phyloP scores from a whole-genome alignment of 2,888 invertebrate species.

The Acronicta leporina region DNA sequence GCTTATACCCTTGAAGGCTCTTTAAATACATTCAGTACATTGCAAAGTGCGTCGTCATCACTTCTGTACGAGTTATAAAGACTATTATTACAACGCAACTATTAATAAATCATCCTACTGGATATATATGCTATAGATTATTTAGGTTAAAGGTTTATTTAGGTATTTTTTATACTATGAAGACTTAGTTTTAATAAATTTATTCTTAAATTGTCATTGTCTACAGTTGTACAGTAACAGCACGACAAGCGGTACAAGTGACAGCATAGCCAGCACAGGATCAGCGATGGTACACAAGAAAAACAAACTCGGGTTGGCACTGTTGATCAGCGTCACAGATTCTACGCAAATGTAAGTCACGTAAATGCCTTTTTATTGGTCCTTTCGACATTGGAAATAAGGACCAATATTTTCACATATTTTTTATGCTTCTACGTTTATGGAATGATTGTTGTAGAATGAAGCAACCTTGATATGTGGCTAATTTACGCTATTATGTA shows the following conservation, averaged over 20 bases:
- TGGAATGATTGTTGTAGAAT: too few relatives aligned
- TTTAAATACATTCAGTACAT: neutral
- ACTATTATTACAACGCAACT: neutral
- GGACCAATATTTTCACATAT: neutral
- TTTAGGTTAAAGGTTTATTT: too few relatives aligned
- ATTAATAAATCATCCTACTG: neutral
- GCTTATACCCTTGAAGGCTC: neutral
- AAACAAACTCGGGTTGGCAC: slow-evolving; percentile 80
- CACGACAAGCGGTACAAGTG: slow-evolving; percentile 77
- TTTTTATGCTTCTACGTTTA: too few relatives aligned
- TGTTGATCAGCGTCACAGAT: slow-evolving; percentile 81
- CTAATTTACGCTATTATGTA: too few relatives aligned
- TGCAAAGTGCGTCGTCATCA: neutral
- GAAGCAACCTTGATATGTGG: too few relatives aligned
- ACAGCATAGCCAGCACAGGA: slow-evolving; percentile 73
- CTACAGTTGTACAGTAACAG: slow-evolving; percentile 79
- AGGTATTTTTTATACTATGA: too few relatives aligned
- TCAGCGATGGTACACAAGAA: slow-evolving; percentile 66
- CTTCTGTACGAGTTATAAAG: neutral
- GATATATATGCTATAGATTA: too few relatives aligned
- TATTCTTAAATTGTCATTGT: slow-evolving; percentile 12
- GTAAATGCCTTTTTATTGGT: slow-evolving; percentile 1
- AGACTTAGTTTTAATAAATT: too few relatives aligned
- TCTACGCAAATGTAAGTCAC: slow-evolving; percentile 77
- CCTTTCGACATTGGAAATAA: neutral